phyloP scores from a whole-genome alignment of 2,797 vertebrate species.

The Enteromius radiatus region DNA sequence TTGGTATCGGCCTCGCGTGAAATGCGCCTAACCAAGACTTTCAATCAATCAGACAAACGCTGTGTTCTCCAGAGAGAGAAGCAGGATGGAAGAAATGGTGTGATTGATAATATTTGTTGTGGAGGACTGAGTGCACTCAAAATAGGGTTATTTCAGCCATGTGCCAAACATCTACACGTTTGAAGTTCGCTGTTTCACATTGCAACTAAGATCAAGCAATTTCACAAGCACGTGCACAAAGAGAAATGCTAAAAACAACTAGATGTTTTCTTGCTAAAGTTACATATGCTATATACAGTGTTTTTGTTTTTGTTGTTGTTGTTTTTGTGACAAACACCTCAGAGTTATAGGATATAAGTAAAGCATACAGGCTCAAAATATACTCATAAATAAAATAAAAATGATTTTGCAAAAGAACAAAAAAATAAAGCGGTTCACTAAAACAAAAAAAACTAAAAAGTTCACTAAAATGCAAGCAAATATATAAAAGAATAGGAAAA shows the following conservation, averaged over 20 bases:
- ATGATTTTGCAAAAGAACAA: not conserved
- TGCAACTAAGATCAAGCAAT: not conserved
- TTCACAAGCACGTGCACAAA: not conserved
- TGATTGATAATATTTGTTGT: conserved; percentile 20
- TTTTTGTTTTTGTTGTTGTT: too few species aligned
- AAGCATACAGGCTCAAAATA: not conserved
- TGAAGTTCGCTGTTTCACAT: not conserved
- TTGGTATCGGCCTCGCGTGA: conserved; percentile 8
- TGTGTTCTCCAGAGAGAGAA: conserved; percentile 3
- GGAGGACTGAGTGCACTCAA: not conserved
- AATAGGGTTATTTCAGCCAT: conserved; percentile 2
- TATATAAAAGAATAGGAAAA: not conserved
- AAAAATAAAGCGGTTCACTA: not conserved
- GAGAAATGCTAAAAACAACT: not conserved
- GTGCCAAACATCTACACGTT: not conserved
- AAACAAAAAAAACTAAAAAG: not conserved
- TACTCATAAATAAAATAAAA: not conserved
- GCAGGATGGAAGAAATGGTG: not conserved
- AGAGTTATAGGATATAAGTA: not conserved
- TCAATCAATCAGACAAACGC: conserved; percentile 28
- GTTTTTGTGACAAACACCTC: not conserved
- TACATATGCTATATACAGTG: not conserved
- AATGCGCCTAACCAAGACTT: conserved; percentile 12
- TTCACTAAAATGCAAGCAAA: not conserved
- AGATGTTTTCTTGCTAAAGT: not conserved